Conservation (phyloP, 2,888 invertebrate genomes). For the Melolontha melolontha region DNA sequence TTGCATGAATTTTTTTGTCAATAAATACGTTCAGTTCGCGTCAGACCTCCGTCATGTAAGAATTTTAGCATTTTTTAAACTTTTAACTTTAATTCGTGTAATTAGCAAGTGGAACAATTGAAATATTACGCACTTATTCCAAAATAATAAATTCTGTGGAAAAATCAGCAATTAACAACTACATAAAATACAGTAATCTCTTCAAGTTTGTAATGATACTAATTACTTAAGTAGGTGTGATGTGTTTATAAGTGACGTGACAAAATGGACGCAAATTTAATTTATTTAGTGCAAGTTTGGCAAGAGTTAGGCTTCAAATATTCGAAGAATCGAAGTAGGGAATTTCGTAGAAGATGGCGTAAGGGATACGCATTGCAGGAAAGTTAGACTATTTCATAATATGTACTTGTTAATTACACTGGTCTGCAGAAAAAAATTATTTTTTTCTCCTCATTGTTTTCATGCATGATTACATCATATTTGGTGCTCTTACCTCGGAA, state of each 20-base stretch:
- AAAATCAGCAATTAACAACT: neutral
- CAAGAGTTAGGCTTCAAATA: slow-evolving; percentile 16
- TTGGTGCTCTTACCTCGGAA: too few relatives aligned
- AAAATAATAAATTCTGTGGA: neutral
- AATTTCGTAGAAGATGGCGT: neutral
- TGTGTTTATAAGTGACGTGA: slow-evolving; percentile 1
- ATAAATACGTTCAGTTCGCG: slow-evolving; percentile 21
- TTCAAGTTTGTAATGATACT: neutral
- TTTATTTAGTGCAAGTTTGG: slow-evolving; percentile 36
- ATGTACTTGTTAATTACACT: too few relatives aligned
- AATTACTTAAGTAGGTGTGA: neutral
- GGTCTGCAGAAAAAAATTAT: too few relatives aligned
- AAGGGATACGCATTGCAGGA: neutral
- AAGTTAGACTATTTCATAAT: slow-evolving; percentile 13
- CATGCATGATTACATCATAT: too few relatives aligned
- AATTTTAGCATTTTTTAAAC: slow-evolving; percentile 1
- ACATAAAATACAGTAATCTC: neutral
- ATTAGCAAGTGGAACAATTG: neutral
- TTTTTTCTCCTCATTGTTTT: too few relatives aligned
- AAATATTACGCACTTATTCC: neutral
- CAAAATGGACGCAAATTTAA: slow-evolving; percentile 25
- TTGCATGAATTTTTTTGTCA: slow-evolving; percentile 4
- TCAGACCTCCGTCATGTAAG: slow-evolving; percentile 4
- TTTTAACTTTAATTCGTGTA: neutral
- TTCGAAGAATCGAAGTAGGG: neutral